Evolutionary conservation across 2,888 invertebrate species (phyloP), one percentile per base, ranked within the genome.

Genomic region (Ganaspis brasiliensis): DNA sequence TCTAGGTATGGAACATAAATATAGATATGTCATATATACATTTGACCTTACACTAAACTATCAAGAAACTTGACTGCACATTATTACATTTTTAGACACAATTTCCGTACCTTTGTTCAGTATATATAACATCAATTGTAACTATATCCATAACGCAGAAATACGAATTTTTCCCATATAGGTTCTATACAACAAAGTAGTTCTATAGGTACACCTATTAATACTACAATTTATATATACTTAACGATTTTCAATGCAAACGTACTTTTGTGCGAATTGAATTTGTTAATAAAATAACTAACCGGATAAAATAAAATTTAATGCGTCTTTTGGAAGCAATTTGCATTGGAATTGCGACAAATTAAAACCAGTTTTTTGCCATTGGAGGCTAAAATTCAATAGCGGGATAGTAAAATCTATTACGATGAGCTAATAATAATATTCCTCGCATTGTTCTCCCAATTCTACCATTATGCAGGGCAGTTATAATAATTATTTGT

Each of bases 401-500:
- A 45, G 52, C 72, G 16, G 40, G 52, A 35, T 72, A 40, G 76
- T 76, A 45, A 76, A 76, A 72, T 67, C 67, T 31, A 31, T 31
- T 31, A 31, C 19, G 31, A 31, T 31, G 31, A 31, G 31, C 31
- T 31, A 31, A 31, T 45, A 80, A 78, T 82, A 82, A 81, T 82
- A 83, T 82, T 83, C 71, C 74, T 74, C 77, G 79, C 56, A 37
- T 67, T 35, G 55, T 56, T 70, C 74, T 49, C 81, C 82, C 83
- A 89, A 89, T 89, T 86, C 88, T 86, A 88, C 89, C 87, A 89
- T 89, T 89, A 88, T 87, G 87, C 86, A 84, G 85, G 87, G 90
- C 88, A 90, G 90, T 90, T 90, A 90, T 90, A 89, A 90, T 90
- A 91, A 91, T 90, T 90, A 91, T 91, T 90, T 91, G 89, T 87